phyloP scores from a whole-genome alignment of 2,113 vertebrate species.

The Axis porcinus region DNA sequence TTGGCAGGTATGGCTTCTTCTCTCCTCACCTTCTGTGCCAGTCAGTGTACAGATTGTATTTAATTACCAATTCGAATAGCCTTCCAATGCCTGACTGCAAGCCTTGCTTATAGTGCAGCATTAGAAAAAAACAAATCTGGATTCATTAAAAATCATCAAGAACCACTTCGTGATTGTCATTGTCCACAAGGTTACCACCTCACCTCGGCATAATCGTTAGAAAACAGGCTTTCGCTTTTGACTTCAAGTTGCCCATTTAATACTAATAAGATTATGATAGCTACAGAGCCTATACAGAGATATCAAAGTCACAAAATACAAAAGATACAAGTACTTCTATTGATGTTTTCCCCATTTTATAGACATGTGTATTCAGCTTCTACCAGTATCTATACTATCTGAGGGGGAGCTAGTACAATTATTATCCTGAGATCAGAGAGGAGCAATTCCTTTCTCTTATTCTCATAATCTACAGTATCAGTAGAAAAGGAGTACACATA shows the following conservation, averaged over 20 bases:
- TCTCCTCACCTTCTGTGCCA: conserved; percentile 33
- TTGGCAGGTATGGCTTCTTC: conserved; percentile 55
- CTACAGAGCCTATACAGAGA: conserved; percentile 25
- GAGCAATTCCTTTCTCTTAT: neutral
- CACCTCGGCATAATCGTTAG: conserved; percentile 24
- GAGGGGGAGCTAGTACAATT: neutral
- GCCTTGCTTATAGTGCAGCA: conserved; percentile 36
- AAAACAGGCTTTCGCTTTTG: conserved; percentile 14
- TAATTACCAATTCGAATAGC: conserved; percentile 67
- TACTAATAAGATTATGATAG: neutral
- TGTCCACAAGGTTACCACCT: neutral
- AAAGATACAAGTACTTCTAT: neutral
- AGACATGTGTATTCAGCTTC: neutral
- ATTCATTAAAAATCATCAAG: conserved; percentile 40
- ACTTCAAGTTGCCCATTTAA: conserved; percentile 34
- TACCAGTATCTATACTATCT: neutral
- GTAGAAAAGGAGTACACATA: neutral
- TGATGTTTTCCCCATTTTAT: neutral
- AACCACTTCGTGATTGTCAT: conserved; percentile 21
- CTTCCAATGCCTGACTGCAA: conserved; percentile 49
- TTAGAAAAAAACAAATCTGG: conserved; percentile 18
- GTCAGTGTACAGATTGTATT: conserved; percentile 63
- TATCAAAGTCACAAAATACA: neutral
- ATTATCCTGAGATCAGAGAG: neutral
- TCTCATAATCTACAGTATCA: neutral